A percentile compares a stretch with the other conserved stretches of the same genome.
Conservation (phyloP, 2,797 vertebrate species). For the Rhodeus uyekii region DNA sequence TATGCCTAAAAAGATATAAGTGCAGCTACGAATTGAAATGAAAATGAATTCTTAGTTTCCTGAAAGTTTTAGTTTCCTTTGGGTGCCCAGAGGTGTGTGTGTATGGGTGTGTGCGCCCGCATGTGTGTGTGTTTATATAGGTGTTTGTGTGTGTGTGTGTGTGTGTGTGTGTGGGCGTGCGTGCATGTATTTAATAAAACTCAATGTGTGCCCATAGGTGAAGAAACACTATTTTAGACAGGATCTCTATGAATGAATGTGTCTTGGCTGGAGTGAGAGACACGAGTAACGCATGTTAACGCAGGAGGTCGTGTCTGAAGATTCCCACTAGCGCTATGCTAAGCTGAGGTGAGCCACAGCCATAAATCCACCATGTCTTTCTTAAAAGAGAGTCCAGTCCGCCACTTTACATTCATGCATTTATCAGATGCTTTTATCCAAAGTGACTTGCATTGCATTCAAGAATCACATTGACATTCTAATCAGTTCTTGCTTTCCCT, state of each 20-base stretch:
- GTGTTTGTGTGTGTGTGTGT: neutral
- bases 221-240: neutral
- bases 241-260: neutral
- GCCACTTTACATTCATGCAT: too few species aligned
- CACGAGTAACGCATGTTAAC: neutral
- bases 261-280: neutral
- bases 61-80: neutral
- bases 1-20: neutral
- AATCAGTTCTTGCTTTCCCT: too few species aligned
- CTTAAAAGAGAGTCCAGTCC: too few species aligned
- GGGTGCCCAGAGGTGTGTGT: neutral
- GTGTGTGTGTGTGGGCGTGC: too few species aligned
- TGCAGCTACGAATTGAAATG: neutral
- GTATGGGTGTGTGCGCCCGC: neutral
- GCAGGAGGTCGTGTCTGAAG: neutral
- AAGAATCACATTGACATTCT: too few species aligned
- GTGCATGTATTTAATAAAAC: too few species aligned
- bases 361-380: neutral
- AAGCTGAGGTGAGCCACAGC: neutral
- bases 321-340: neutral
- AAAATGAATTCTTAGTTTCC: slow-evolving; percentile 33
- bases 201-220: too few species aligned
- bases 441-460: too few species aligned
- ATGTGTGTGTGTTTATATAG: neutral
- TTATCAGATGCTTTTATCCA: too few species aligned